Evolutionary conservation across 2,797 vertebrate species (phyloP).

Genomic region (Monodelphis domestica): DNA sequence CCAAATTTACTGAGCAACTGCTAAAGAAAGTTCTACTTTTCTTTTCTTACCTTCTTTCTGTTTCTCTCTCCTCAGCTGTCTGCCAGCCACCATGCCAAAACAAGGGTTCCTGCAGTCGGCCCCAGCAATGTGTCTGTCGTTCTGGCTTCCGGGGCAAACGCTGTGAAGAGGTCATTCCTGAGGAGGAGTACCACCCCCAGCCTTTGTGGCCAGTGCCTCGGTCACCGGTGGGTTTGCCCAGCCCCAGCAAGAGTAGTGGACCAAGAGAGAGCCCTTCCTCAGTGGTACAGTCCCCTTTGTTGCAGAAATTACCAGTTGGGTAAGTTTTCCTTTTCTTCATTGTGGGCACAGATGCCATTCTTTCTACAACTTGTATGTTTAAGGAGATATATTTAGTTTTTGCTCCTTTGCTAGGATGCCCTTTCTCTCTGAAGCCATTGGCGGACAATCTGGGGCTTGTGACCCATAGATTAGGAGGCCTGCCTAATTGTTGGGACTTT

Average conservation of each 20-base stretch:
- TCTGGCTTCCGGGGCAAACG: slow-evolving; percentile 93
- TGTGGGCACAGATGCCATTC: background rate
- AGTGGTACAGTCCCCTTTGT: background rate
- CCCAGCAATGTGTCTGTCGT: slow-evolving; percentile 95
- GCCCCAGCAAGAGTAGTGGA: slow-evolving; percentile 80
- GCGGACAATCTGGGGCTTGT: background rate
- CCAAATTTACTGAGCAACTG: background rate
- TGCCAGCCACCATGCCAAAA: slow-evolving; percentile 97
- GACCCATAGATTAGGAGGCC: background rate
- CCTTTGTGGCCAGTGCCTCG: slow-evolving; percentile 82
- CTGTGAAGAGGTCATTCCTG: slow-evolving; percentile 93
- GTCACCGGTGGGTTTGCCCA: slow-evolving; percentile 81
- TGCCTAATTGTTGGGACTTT: background rate
- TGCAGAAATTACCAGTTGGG: slow-evolving; percentile 49
- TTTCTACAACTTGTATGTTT: accelerated
- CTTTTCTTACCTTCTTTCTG: slow-evolving; percentile 59
- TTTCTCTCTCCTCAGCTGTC: slow-evolving; percentile 88
- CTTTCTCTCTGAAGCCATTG: background rate
- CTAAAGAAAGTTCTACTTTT: background rate
- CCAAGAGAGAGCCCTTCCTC: slow-evolving; percentile 74
- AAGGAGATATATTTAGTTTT: too few relatives aligned
- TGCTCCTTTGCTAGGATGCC: background rate
- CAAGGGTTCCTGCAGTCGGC: slow-evolving; percentile 95
- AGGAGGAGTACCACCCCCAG: slow-evolving; percentile 93
- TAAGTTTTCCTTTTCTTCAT: slow-evolving; percentile 71